These are phyloP conservation scores for Aphelocoma californica DNA, from an alignment of 2,797 vertebrate genomes.

Conservation along the genomic window DNA sequence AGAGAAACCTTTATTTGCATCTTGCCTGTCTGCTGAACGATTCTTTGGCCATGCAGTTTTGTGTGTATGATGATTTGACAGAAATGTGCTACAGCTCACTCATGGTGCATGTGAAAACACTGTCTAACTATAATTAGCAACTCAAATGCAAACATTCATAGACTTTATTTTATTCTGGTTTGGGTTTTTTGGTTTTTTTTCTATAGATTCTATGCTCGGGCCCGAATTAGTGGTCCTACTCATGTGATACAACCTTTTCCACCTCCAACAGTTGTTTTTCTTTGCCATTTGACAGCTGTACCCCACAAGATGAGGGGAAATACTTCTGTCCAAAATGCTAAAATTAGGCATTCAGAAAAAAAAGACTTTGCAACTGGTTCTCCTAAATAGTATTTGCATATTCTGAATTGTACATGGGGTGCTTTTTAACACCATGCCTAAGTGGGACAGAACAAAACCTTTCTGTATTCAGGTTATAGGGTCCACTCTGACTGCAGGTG, in stretches of 20 bases:
- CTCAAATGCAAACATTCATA: not conserved
- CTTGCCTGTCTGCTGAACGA: not conserved
- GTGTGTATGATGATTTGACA: not conserved
- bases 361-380: not conserved
- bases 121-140: not conserved
- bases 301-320: not conserved
- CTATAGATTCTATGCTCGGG: not conserved
- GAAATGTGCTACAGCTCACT: not conserved
- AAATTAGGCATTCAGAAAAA: not conserved
- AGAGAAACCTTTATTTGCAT: not conserved
- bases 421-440: not conserved
- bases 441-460: not conserved
- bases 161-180: not conserved
- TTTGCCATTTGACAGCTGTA: not conserved
- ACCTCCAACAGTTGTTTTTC: not conserved
- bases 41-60: not conserved
- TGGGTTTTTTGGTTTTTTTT: not conserved
- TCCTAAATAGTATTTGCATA: not conserved
- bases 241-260: not conserved
- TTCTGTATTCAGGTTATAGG: not conserved
- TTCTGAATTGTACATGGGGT: not conserved
- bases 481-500: not conserved
- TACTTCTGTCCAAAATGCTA: not conserved
- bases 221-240: not conserved
- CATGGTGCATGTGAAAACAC: not conserved